Base-by-base conservation (phyloP, 2,113 vertebrate genomes). In the Xerus inauris region DNA sequence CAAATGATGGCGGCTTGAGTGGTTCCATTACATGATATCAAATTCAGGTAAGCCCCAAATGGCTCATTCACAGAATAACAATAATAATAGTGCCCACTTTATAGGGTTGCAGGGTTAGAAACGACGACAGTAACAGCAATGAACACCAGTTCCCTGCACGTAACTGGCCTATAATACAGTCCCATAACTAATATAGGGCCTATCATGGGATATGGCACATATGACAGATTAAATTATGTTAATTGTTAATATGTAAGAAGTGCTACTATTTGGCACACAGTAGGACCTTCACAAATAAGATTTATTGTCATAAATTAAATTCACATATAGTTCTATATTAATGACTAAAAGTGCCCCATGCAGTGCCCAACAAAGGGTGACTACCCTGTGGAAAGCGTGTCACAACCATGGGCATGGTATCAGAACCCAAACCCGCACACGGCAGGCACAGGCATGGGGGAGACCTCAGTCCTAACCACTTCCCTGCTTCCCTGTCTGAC, bases 391-490 rank as follows among this genome's bases (percentile, higher is more conserved):
- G 88, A 24, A 0, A 6, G 40, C 67, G 73, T 42, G 32, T 35
- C 35, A 59, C 13, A 8, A 11, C 1, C 47, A 59, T 0, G 1
- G 1, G 0, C 76, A 42, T 0, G 11, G 24, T 1, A 12, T 22
- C 82, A 38, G 45, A 57, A 22, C 51, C 69, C 5, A 3, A 69
- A 22, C 51, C 62, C 3, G 3, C 16, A 2, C 12, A 0, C 0
- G 4, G 65, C 26, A 30, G 57, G 6, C 7, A 13, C n/a, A n/a
- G n/a, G n/a, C n/a, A n/a, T n/a, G n/a, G 0, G 28, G 28, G 75
- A 32, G 13, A 49, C 1, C 2, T 28, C 5, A 0, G 0, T 54
- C 42, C 38, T 8, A 24, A 19, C 28, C 0, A 1, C 6, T 3
- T 12, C 16, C 28, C 13, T 3, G 11, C 38, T 49, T 49, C 54